Conservation (phyloP, 2,888 invertebrate species). For the Volucella zonaria region DNA sequence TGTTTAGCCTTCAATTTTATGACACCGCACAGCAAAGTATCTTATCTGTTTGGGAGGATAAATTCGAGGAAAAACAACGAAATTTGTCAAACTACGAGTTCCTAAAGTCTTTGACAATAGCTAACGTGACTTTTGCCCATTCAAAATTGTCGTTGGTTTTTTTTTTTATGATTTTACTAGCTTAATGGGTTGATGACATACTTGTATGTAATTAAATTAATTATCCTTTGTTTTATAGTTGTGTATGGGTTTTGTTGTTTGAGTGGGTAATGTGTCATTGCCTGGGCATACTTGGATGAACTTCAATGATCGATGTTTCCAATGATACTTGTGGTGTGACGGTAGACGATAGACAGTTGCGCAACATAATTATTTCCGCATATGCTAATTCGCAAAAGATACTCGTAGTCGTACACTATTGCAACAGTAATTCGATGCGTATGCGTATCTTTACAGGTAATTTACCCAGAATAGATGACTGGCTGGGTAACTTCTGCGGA, state of each 20-base stretch:
- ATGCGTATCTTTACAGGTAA: constrained; percentile 49
- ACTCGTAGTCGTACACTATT: background rate
- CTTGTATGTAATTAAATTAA: constrained; percentile 60
- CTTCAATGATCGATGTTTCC: constrained; percentile 66
- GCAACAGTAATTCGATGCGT: constrained; percentile 15
- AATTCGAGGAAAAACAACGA: constrained; percentile 5
- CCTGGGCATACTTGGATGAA: constrained; percentile 41
- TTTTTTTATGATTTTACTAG: constrained; percentile 31
- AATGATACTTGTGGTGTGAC: constrained; percentile 62
- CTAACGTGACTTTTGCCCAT: constrained; percentile 71
- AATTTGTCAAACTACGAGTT: constrained; percentile 43
- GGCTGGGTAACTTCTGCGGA: background rate
- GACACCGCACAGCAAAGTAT: background rate
- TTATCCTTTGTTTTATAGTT: constrained; percentile 52
- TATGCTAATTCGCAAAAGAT: constrained; percentile 41
- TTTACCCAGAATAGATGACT: constrained; percentile 23
- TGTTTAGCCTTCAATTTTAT: too few relatives aligned
- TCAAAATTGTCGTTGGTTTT: constrained; percentile 13
- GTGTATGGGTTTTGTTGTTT: background rate
- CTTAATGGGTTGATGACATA: too few relatives aligned
- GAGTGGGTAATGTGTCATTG: constrained; percentile 34
- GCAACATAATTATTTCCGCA: constrained; percentile 68
- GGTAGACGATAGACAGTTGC: constrained; percentile 51
- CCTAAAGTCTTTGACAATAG: constrained; percentile 61
- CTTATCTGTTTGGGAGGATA: constrained; percentile 30